These are phyloP conservation scores for Macrosteles quadrilineatus DNA, from an alignment of 1,140 invertebrate genomes.

Conservation along the genomic window DNA sequence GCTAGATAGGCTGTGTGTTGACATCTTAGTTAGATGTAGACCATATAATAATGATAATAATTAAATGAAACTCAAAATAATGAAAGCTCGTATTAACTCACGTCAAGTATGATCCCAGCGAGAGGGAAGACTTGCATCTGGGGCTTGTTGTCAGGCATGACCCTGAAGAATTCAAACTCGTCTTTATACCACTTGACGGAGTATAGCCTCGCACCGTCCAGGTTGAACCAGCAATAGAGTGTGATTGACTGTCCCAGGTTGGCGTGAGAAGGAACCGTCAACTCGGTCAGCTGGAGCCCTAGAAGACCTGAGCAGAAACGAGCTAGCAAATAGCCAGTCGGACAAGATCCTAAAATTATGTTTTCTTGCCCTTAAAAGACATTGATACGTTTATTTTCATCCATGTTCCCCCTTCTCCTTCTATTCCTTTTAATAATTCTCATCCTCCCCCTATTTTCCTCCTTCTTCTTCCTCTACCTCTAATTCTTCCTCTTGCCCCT, in stretches of 20 bases:
- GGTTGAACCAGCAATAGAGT: constrained; percentile 40
- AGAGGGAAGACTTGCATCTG: constrained; percentile 61
- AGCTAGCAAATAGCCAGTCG: too few relatives aligned
- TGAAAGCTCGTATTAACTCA: too few relatives aligned
- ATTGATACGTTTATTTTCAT: not conserved
- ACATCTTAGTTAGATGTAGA: too few relatives aligned
- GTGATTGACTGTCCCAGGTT: constrained; percentile 37
- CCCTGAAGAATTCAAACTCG: constrained; percentile 62
- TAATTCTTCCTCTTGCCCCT: too few relatives aligned
- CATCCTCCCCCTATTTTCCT: too few relatives aligned
- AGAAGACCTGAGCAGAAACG: constrained; percentile 7
- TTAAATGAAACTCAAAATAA: too few relatives aligned
- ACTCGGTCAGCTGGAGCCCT: constrained; percentile 37
- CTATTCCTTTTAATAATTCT: too few relatives aligned
- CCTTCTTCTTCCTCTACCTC: too few relatives aligned
- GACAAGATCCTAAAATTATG: not conserved
- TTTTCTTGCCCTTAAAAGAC: not conserved
- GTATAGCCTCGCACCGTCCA: constrained; percentile 48
- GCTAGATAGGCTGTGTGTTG: too few relatives aligned
- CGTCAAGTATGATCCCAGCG: constrained; percentile 58
- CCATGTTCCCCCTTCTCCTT: too few relatives aligned
- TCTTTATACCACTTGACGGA: constrained; percentile 71
- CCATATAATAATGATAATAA: too few relatives aligned
- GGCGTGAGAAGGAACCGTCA: constrained; percentile 41
- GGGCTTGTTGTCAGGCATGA: constrained; percentile 62